A percentile compares a stretch with the other conserved stretches of the same genome.
These are phyloP conservation scores for Luehdorfia chinensis DNA, from an alignment of 1,140 invertebrate species.

Conservation along the genomic window DNA sequence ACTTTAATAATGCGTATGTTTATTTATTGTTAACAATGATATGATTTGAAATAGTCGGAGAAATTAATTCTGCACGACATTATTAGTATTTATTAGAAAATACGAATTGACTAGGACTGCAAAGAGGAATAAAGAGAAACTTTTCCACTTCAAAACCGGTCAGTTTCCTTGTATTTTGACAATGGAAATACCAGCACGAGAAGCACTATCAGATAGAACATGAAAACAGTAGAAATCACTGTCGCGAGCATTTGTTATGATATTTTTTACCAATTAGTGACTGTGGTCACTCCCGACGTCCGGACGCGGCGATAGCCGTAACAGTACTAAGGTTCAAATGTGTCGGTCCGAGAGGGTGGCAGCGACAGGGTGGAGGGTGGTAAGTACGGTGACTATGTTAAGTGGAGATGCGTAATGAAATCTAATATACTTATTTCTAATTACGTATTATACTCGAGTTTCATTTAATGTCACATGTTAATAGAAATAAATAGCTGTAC, in stretches of 20 bases:
- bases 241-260: slow-evolving; percentile 35
- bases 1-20: no score
- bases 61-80: no score
- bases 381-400: not conserved
- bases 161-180: slow-evolving; percentile 55
- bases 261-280: slow-evolving; percentile 1
- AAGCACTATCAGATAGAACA: slow-evolving; percentile 64
- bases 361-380: not conserved
- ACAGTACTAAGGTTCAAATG: slow-evolving; percentile 9
- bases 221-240: slow-evolving; percentile 54
- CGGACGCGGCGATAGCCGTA: not conserved
- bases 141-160: slow-evolving; percentile 23
- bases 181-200: slow-evolving; percentile 63
- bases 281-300: slow-evolving; percentile 4
- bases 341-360: slow-evolving; percentile 21
- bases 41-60: no score
- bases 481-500: no score
- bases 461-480: no score
- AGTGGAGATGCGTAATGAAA: not conserved
- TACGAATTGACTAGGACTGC: no score
- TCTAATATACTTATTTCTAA: no score
- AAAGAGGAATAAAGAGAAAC: no score
- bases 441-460: no score
- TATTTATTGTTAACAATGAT: no score
- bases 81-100: no score